These are phyloP conservation scores for Myotis davidii DNA, from an alignment of 2,113 vertebrate genomes.

Conservation along the genomic window DNA sequence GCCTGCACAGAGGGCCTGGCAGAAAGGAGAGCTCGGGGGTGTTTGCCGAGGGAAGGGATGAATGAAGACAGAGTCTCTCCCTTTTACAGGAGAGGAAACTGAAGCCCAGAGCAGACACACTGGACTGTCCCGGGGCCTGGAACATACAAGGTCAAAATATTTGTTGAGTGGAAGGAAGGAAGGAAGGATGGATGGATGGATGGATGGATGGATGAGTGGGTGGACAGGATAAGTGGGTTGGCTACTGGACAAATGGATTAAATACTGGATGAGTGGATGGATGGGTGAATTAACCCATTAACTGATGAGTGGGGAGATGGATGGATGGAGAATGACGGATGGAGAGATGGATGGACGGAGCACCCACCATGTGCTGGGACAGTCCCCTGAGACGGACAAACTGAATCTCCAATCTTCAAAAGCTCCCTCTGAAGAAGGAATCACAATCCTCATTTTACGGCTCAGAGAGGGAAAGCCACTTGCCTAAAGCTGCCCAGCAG, in stretches of 20 bases:
- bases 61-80: background rate
- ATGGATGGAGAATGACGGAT: background rate
- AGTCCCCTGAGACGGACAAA: background rate
- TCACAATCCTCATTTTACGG: background rate
- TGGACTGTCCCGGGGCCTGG: background rate
- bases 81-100: background rate
- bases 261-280: background rate
- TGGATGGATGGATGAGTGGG: too few relatives aligned
- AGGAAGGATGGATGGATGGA: background rate
- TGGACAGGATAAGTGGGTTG: background rate
- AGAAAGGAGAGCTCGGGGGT: background rate
- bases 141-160: background rate
- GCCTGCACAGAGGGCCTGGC: background rate
- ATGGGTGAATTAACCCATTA: background rate
- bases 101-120: background rate
- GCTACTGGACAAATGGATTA: background rate
- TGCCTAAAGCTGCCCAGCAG: background rate
- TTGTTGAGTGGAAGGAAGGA: background rate
- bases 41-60: background rate
- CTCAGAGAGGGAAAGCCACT: background rate
- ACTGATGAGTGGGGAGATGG: background rate
- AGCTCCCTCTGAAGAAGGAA: background rate
- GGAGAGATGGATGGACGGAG: background rate
- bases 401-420: background rate
- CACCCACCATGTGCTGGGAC: background rate